A percentile compares a stretch with the other conserved stretches of the same genome.
phyloP scores from a whole-genome alignment of 2,113 vertebrate genomes.

The Ciconia boyciana region DNA sequence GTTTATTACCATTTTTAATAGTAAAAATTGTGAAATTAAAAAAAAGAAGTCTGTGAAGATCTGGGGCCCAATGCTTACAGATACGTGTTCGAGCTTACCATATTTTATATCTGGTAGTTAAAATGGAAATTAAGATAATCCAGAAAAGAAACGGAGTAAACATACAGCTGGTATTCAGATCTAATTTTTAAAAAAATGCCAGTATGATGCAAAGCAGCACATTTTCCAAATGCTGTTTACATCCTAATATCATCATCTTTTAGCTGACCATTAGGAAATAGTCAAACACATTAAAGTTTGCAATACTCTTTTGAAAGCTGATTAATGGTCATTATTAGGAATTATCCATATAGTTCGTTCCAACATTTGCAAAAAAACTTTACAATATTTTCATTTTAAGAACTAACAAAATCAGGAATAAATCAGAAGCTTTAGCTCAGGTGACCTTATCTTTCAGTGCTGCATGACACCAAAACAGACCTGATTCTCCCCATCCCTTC shows the following conservation, averaged over 20 bases:
- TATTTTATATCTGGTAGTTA: not conserved
- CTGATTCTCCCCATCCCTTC: not conserved
- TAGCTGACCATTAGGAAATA: not conserved
- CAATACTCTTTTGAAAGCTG: not conserved
- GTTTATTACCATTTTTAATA: not conserved
- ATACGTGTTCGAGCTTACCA: not conserved
- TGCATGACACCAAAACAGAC: not conserved
- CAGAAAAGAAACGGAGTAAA: not conserved
- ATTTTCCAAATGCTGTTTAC: not conserved
- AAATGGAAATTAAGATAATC: not conserved
- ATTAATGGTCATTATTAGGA: not conserved
- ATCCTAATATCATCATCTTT: not conserved
- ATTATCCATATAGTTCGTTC: not conserved
- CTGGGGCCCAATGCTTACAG: not conserved
- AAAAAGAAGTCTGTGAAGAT: not conserved
- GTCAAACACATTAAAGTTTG: not conserved
- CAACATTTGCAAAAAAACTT: not conserved
- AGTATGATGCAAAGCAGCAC: not conserved
- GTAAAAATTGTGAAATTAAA: not conserved
- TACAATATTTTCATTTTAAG: not conserved
- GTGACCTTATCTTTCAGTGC: not conserved
- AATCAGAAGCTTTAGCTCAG: not conserved
- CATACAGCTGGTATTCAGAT: not conserved
- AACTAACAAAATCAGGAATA: not conserved
- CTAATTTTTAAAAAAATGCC: not conserved